Evolutionary conservation across 2,797 vertebrate species (phyloP).

Genomic region (Danio tinwini): DNA sequence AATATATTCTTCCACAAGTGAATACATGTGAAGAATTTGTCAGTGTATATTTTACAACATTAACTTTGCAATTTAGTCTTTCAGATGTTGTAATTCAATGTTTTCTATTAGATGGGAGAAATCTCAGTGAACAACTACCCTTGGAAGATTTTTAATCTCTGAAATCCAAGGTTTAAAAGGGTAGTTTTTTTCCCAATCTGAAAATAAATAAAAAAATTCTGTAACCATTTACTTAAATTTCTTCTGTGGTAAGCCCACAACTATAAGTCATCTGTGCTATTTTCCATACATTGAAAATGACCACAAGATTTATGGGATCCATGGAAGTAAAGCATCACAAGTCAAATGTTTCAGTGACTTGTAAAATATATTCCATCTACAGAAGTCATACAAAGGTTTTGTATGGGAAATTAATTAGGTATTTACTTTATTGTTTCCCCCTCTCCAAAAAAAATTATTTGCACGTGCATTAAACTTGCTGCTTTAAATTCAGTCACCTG

Average conservation of each 20-base stretch:
- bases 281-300: neutral
- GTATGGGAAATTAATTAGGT: neutral
- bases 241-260: neutral
- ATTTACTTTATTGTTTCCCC: neutral
- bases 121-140: slow-evolving; percentile 2
- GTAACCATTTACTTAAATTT: neutral
- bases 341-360: neutral
- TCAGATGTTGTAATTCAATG: slow-evolving; percentile 28
- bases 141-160: neutral
- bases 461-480: neutral
- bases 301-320: neutral
- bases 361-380: neutral
- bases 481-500: neutral
- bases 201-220: neutral
- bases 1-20: slow-evolving; percentile 2
- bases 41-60: neutral
- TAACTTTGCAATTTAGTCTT: neutral
- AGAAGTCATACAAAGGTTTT: neutral
- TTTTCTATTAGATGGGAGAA: neutral
- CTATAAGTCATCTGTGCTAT: neutral
- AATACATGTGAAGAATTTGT: slow-evolving; percentile 3
- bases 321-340: neutral
- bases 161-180: neutral
- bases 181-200: neutral
- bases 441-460: neutral